phyloP scores from a whole-genome alignment of 1,140 invertebrate species.

The Metopolophium dirhodum region DNA sequence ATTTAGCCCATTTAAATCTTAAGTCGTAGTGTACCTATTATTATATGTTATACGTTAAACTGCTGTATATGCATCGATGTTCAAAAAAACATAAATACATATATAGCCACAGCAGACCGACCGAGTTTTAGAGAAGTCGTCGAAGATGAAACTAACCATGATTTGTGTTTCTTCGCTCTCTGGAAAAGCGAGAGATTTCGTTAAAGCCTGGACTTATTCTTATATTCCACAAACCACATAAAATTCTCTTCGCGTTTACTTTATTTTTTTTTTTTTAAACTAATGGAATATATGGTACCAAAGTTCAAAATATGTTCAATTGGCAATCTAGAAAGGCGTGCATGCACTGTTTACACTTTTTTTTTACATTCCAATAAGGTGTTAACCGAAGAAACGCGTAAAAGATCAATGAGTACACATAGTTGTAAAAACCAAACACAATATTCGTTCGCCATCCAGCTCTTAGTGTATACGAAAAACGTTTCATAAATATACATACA shows the following conservation, averaged over 20 bases:
- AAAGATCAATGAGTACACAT: not conserved
- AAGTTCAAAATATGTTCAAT: not conserved
- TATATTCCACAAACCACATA: not conserved
- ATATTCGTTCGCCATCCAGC: not conserved
- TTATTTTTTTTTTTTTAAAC: not conserved
- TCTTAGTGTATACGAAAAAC: not conserved
- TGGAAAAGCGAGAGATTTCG: not conserved
- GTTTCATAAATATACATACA: not conserved
- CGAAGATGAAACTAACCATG: not conserved
- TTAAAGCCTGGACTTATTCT: not conserved
- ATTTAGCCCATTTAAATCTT: no score
- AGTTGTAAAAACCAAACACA: not conserved
- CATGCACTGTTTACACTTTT: not conserved
- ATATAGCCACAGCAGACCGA: not conserved
- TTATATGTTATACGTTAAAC: not conserved
- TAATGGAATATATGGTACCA: not conserved
- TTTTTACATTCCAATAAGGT: not conserved
- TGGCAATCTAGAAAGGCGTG: not conserved
- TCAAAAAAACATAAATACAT: no score
- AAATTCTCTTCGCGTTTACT: no score
- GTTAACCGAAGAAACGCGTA: not conserved
- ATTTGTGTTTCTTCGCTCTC: not conserved
- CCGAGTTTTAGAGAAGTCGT: not conserved
- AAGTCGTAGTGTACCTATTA: no score
- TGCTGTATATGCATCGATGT: no score